These are phyloP conservation scores for Manis crassicaudata DNA, from an alignment of 2,797 vertebrate genomes.

Conservation along the genomic window DNA sequence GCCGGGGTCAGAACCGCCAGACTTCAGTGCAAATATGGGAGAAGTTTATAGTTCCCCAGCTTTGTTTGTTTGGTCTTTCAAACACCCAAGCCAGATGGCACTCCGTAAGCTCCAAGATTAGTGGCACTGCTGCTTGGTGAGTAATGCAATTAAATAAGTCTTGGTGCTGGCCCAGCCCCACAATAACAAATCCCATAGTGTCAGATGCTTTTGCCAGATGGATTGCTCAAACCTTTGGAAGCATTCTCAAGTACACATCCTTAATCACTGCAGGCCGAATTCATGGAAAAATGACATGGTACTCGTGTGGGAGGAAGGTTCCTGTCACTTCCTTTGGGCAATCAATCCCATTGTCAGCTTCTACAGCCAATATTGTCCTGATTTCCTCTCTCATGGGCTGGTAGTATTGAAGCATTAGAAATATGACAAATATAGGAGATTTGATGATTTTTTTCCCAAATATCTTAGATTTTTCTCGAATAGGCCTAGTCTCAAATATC, in stretches of 20 bases:
- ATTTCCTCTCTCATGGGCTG: neutral
- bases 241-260: constrained; percentile 70
- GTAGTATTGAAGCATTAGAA: constrained; percentile 22
- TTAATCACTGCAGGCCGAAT: constrained; percentile 77
- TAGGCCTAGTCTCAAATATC: neutral
- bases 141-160: constrained; percentile 81
- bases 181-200: constrained; percentile 75
- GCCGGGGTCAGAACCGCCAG: constrained; percentile 18
- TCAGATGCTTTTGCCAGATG: constrained; percentile 79
- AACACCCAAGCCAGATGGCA: constrained; percentile 59
- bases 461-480: constrained; percentile 43
- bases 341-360: constrained; percentile 43
- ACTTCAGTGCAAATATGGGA: constrained; percentile 56
- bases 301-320: neutral
- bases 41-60: constrained; percentile 1
- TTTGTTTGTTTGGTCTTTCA: constrained; percentile 69
- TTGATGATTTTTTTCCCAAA: neutral
- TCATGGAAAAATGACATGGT: constrained; percentile 80
- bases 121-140: constrained; percentile 80
- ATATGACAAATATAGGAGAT: neutral
- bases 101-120: constrained; percentile 73
- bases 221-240: constrained; percentile 86
- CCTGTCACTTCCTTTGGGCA: constrained; percentile 62
- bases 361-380: neutral
- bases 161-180: constrained; percentile 56